These are phyloP conservation scores for Hypercompe scribonia DNA, from an alignment of 2,888 invertebrate species.

Conservation along the genomic window DNA sequence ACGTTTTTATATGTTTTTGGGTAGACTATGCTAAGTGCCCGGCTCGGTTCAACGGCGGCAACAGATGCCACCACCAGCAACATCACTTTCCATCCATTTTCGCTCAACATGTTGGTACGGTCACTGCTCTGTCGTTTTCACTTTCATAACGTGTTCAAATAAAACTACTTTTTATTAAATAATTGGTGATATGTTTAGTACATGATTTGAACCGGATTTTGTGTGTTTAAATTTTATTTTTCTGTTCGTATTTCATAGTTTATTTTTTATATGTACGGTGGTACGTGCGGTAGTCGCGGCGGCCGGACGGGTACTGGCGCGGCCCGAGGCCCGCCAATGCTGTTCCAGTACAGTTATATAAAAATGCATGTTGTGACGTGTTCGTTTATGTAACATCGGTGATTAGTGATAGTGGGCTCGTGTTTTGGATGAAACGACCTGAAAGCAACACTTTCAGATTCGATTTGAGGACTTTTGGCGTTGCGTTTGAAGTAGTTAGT, in stretches of 20 bases:
- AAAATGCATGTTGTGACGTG: conserved; percentile 64
- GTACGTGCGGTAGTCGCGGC: conserved; percentile 52
- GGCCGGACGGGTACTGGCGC: conserved; percentile 50
- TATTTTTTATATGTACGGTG: conserved; percentile 36
- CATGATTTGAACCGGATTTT: conserved; percentile 56
- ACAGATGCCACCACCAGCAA: conserved; percentile 73
- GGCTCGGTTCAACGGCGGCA: conserved; percentile 75
- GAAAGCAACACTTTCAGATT: conserved; percentile 53
- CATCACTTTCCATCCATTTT: conserved; percentile 83
- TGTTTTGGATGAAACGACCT: conserved; percentile 53
- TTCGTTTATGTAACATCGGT: conserved; percentile 58
- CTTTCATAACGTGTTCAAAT: conserved; percentile 74
- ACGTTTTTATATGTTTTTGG: conserved; percentile 69
- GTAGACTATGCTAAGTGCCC: conserved; percentile 76
- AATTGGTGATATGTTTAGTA: conserved; percentile 53
- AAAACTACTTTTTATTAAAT: conserved; percentile 40
- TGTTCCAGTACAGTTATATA: conserved; percentile 56
- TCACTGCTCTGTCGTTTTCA: conserved; percentile 78
- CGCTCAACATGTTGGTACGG: conserved; percentile 81
- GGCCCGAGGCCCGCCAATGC: conserved; percentile 31
- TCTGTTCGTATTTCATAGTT: conserved; percentile 56
- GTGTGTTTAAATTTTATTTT: conserved; percentile 40
- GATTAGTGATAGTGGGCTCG: conserved; percentile 62
- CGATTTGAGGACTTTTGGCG: conserved; percentile 13
- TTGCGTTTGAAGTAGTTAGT: not conserved